Evolutionary conservation across 2,888 invertebrate species (phyloP).

Genomic region (Eupelmus urozonus): DNA sequence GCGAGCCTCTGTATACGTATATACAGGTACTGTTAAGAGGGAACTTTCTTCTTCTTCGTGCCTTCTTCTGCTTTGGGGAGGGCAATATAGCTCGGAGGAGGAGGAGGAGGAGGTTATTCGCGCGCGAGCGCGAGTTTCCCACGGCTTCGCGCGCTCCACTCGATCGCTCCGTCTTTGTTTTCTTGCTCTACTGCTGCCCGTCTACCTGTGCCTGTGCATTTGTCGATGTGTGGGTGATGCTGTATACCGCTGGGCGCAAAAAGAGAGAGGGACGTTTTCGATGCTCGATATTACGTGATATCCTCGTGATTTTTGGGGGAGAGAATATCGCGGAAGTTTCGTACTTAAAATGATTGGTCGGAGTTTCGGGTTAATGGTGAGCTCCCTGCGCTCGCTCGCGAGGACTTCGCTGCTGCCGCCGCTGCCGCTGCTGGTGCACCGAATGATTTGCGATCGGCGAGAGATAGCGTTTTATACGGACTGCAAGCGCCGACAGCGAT

Average conservation of each 20-base stretch:
- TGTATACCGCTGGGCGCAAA: too few species aligned
- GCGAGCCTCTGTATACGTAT: not conserved
- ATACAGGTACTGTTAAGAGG: constrained; percentile 23
- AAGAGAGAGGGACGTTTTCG: constrained; percentile 7
- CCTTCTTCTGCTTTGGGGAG: constrained; percentile 2
- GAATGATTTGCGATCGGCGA: constrained; percentile 43
- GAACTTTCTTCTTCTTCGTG: constrained; percentile 28
- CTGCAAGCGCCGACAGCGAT: not conserved
- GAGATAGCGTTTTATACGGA: constrained; percentile 24
- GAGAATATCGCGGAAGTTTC: constrained; percentile 29
- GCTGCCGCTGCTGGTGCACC: too few species aligned
- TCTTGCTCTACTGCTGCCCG: constrained; percentile 12
- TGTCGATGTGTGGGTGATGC: too few species aligned
- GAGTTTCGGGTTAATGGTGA: not conserved
- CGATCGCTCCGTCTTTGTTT: constrained; percentile 51
- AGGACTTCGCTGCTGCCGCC: not conserved
- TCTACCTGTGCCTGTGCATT: not conserved
- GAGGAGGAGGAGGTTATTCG: constrained; percentile 13
- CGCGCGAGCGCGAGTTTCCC: constrained; percentile 48
- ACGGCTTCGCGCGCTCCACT: constrained; percentile 38
- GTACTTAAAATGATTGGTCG: constrained; percentile 18
- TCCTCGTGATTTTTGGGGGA: constrained; percentile 39
- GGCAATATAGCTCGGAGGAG: constrained; percentile 9
- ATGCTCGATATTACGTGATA: constrained; percentile 6
- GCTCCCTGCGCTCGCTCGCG: not conserved